Conservation (phyloP, 2,797 vertebrate genomes). For the Protonibea diacanthus region DNA sequence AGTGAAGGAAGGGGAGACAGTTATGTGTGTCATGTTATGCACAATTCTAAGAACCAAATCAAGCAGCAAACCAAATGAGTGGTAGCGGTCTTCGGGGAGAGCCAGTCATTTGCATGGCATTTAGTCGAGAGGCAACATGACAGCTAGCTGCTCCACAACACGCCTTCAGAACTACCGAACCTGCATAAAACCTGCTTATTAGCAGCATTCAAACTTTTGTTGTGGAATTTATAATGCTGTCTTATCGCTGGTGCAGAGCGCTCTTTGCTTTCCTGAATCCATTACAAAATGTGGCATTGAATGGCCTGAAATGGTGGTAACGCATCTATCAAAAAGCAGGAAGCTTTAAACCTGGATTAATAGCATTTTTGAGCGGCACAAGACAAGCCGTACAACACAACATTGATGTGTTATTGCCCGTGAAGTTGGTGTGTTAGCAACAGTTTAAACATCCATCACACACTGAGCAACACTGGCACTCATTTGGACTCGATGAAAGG, state of each 20-base stretch:
- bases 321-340: neutral
- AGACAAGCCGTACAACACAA: neutral
- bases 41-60: slow-evolving; percentile 53
- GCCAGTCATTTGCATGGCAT: slow-evolving; percentile 62
- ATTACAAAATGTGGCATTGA: slow-evolving; percentile 12
- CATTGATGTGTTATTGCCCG: neutral
- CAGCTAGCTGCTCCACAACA: slow-evolving; percentile 49
- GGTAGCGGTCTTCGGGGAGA: slow-evolving; percentile 57
- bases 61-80: slow-evolving; percentile 60
- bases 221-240: slow-evolving; percentile 41
- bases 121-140: slow-evolving; percentile 61
- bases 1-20: slow-evolving; percentile 21
- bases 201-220: slow-evolving; percentile 46
- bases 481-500: neutral
- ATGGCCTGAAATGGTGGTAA: neutral
- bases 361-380: neutral
- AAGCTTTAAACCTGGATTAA: neutral
- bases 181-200: slow-evolving; percentile 63
- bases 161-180: slow-evolving; percentile 57
- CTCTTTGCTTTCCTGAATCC: slow-evolving; percentile 1
- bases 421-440: neutral
- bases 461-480: neutral
- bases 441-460: neutral
- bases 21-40: slow-evolving; percentile 8
- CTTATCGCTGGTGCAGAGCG: neutral